phyloP scores from a whole-genome alignment of 2,888 invertebrate species.

The Drosophila austrosaltans region DNA sequence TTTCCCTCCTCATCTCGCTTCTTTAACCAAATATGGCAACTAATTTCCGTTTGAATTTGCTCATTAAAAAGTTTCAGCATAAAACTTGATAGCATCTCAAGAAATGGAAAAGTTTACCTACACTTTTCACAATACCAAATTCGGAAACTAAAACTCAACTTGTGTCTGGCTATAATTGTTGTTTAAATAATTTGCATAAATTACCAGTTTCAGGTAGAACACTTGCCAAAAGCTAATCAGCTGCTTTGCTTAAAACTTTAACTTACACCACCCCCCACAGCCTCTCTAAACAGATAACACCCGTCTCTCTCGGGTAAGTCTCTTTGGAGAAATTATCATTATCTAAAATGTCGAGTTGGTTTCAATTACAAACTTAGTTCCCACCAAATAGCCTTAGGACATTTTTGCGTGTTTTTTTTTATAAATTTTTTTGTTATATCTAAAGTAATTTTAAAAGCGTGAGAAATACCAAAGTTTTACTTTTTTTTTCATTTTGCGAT shows the following conservation, averaged over 20 bases:
- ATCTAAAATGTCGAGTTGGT: slow-evolving; percentile 18
- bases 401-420: slow-evolving; percentile 18
- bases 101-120: slow-evolving; percentile 14
- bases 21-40: slow-evolving; percentile 2
- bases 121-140: slow-evolving; percentile 9
- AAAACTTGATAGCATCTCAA: not conserved
- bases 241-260: slow-evolving; percentile 23
- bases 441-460: slow-evolving; percentile 72
- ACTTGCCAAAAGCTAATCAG: slow-evolving; percentile 56
- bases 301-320: not conserved
- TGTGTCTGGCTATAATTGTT: slow-evolving; percentile 27
- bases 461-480: slow-evolving; percentile 72
- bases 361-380: slow-evolving; percentile 50
- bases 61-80: slow-evolving; percentile 1
- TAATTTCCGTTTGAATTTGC: slow-evolving; percentile 12
- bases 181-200: slow-evolving; percentile 67
- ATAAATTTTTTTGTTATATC: not conserved
- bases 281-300: no score
- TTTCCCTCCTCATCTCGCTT: not conserved
- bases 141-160: slow-evolving; percentile 22
- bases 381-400: slow-evolving; percentile 55
- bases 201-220: slow-evolving; percentile 50
- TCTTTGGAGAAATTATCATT: slow-evolving; percentile 5
- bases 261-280: not conserved
- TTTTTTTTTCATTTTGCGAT: slow-evolving; percentile 50